Evolutionary conservation across 2,797 vertebrate genomes (phyloP).

Genomic region (Falco peregrinus): DNA sequence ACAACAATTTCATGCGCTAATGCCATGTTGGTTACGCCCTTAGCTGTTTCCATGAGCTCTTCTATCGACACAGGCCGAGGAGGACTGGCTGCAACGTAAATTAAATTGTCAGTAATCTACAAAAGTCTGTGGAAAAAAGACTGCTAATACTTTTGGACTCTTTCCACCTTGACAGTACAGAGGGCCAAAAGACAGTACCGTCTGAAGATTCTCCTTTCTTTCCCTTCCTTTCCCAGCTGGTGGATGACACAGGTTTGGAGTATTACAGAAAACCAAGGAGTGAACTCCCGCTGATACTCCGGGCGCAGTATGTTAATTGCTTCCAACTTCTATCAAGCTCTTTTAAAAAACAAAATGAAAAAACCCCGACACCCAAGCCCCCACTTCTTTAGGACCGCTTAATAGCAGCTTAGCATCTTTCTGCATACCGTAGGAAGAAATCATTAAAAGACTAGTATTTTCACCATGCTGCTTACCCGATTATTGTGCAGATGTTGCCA

Average conservation of each 20-base stretch:
- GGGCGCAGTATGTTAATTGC: background rate
- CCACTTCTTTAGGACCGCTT: background rate
- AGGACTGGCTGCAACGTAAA: constrained; percentile 84
- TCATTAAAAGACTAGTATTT: background rate
- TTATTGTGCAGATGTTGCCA: background rate
- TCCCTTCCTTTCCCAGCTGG: background rate
- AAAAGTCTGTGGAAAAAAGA: background rate
- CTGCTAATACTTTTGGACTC: background rate
- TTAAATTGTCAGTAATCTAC: background rate
- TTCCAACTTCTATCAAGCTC: background rate
- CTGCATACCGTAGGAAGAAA: background rate
- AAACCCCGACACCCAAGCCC: background rate
- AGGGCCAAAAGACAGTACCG: background rate
- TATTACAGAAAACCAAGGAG: background rate
- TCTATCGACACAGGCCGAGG: constrained; percentile 86
- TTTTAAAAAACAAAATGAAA: background rate
- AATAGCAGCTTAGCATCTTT: background rate
- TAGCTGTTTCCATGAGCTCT: constrained; percentile 91
- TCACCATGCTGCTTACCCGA: background rate
- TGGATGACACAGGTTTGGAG: background rate
- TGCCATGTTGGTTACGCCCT: constrained; percentile 94
- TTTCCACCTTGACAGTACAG: background rate
- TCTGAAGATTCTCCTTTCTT: background rate
- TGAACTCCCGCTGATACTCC: background rate
- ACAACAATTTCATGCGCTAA: constrained; percentile 95